Conservation (phyloP, 2,888 invertebrate species). For the Zhengitettix transpicula region DNA sequence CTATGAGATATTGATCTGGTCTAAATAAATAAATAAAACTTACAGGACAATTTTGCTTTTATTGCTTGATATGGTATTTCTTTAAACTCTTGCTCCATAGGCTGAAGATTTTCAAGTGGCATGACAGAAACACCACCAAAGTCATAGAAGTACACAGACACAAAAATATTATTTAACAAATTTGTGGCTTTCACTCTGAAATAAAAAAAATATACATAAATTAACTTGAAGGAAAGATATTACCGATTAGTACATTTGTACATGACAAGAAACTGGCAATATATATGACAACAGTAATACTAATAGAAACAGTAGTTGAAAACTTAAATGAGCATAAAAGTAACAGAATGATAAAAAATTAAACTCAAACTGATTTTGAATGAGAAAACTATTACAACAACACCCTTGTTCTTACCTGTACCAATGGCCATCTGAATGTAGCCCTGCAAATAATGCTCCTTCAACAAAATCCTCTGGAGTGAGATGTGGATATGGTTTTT, state of each 20-base stretch:
- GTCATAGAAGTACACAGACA: slow-evolving; percentile 45
- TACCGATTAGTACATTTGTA: neutral
- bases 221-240: neutral
- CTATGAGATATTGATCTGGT: no score
- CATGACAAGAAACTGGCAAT: no score
- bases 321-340: no score
- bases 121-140: slow-evolving; percentile 43
- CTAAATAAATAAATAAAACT: slow-evolving; percentile 1
- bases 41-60: slow-evolving; percentile 44
- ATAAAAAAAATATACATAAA: neutral
- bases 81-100: slow-evolving; percentile 35
- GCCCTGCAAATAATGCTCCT: neutral
- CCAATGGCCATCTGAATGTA: neutral
- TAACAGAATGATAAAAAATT: no score
- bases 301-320: no score
- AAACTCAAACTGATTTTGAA: no score
- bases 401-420: neutral
- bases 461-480: neutral
- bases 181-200: slow-evolving; percentile 6
- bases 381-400: no score
- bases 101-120: slow-evolving; percentile 34
- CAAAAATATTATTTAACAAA: slow-evolving; percentile 22
- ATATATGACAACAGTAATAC: no score
- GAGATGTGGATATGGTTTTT: neutral
- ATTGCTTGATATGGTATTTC: slow-evolving; percentile 47